Percentiles rank a stretch among this genome's conserved stretches.
These are phyloP conservation scores for Caenorhabditis sp. DNA, from an alignment of 2,888 invertebrate genomes.

Conservation along the genomic window DNA sequence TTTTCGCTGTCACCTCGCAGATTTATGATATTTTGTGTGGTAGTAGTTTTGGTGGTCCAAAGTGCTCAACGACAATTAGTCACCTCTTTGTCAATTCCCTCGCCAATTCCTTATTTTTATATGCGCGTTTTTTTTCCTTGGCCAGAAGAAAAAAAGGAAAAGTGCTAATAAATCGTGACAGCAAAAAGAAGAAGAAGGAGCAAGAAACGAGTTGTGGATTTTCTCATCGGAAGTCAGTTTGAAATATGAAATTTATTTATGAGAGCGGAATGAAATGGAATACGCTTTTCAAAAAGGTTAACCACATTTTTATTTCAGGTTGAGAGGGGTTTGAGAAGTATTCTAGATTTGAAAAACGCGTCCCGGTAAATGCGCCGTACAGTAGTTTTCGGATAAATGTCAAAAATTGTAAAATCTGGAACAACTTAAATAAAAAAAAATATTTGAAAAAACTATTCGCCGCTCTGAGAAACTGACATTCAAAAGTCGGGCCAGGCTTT, in stretches of 20 bases:
- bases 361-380: too few species aligned
- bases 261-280: conserved; percentile 8
- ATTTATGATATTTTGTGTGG: neutral
- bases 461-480: too few species aligned
- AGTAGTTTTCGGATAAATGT: too few species aligned
- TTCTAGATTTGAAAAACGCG: too few species aligned
- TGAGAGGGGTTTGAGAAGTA: too few species aligned
- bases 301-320: too few species aligned
- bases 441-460: too few species aligned
- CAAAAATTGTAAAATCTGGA: too few species aligned
- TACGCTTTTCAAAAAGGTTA: conserved; percentile 28
- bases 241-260: neutral
- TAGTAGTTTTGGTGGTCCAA: neutral
- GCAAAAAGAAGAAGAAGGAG: conserved; percentile 6
- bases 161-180: conserved; percentile 1
- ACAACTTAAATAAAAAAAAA: too few species aligned
- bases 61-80: conserved; percentile 3
- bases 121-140: conserved; percentile 1
- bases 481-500: too few species aligned
- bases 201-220: conserved; percentile 12
- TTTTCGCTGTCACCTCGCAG: neutral
- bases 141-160: conserved; percentile 2
- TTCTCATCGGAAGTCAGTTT: neutral
- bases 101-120: conserved; percentile 31
- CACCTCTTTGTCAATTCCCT: conserved; percentile 3